Evolutionary conservation across 1,140 invertebrate genomes (phyloP).

Genomic region (Rhopalosiphum padi): DNA sequence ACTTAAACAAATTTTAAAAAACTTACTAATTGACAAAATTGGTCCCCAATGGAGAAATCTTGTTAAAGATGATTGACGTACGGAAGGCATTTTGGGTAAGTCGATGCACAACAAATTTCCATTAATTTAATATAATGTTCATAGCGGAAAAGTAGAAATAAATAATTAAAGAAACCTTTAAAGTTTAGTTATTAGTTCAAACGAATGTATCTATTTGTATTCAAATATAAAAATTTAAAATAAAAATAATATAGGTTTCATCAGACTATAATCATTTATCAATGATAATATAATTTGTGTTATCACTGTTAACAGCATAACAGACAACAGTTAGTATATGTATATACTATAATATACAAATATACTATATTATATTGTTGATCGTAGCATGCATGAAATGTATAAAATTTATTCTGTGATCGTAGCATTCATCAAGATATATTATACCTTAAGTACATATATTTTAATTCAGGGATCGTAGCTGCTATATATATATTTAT

Average conservation of each 20-base stretch:
- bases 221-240: too few species aligned
- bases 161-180: not conserved
- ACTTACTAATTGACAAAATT: constrained; percentile 76
- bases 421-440: too few species aligned
- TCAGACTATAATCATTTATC: not conserved
- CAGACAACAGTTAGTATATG: too few species aligned
- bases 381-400: too few species aligned
- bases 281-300: not conserved
- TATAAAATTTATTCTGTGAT: too few species aligned
- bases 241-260: not conserved
- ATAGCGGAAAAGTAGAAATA: not conserved
- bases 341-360: too few species aligned
- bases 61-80: constrained; percentile 63
- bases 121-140: not conserved
- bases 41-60: constrained; percentile 81
- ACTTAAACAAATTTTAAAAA: constrained; percentile 42
- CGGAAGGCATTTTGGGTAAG: not conserved
- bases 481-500: too few species aligned
- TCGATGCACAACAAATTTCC: not conserved
- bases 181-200: not conserved
- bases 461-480: too few species aligned
- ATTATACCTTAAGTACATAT: too few species aligned
- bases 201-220: not conserved
- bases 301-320: too few species aligned
- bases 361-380: too few species aligned